Percentiles rank a stretch among this genome's conserved stretches.
phyloP scores from a whole-genome alignment of 2,797 vertebrate species.

The Balearica regulorum region DNA sequence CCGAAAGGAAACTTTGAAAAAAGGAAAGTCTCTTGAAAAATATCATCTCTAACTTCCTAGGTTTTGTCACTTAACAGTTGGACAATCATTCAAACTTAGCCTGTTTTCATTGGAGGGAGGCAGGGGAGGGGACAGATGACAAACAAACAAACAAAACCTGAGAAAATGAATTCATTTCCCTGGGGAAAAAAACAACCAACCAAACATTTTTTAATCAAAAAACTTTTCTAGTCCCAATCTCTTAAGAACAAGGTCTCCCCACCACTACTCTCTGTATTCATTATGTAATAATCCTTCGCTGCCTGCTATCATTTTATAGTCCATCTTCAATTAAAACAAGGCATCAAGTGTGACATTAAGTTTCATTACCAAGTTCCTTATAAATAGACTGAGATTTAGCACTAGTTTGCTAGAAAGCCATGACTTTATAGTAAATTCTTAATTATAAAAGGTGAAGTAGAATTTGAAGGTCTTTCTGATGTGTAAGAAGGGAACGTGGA shows the following conservation, averaged over 20 bases:
- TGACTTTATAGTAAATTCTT: neutral
- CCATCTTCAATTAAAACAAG: neutral
- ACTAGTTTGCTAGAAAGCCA: neutral
- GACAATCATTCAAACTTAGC: neutral
- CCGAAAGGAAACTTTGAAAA: neutral
- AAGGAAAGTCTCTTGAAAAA: neutral
- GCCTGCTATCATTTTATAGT: neutral
- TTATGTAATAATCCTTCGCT: neutral
- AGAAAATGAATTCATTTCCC: neutral
- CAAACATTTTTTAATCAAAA: neutral
- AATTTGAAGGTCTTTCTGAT: neutral
- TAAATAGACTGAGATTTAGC: neutral
- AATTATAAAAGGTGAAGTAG: neutral
- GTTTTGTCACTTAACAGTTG: neutral
- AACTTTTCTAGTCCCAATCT: neutral
- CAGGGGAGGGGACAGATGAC: too few relatives aligned
- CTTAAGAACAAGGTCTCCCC: neutral
- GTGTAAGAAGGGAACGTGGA: rapidly evolving
- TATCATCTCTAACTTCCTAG: neutral
- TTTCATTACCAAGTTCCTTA: neutral
- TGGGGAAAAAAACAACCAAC: too few relatives aligned
- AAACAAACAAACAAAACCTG: neutral
- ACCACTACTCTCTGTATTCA: neutral
- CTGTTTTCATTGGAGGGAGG: neutral
- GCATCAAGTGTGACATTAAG: neutral